Evolutionary conservation across 64 coral and sea anemone genomes (phyloP), one percentile per base, ranked within the genome.

Genomic region (Astreopora myriophthalma): DNA sequence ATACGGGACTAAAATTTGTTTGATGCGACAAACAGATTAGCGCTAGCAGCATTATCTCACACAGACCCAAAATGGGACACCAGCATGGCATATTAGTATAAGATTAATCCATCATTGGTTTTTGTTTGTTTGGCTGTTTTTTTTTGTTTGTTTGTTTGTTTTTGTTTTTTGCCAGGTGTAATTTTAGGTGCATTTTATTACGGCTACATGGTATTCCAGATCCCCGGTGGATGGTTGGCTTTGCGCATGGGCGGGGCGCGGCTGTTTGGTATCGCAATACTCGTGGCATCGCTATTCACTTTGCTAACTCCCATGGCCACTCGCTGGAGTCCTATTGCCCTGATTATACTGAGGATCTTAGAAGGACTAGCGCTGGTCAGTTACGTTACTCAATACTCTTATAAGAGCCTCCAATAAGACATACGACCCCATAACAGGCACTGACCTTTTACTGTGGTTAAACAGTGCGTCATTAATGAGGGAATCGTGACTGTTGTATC

Each of bases 191-290:
- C 95, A 22, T 96, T 96, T 55, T 96, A 96, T 44, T 94, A 93
- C 34, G 95, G 95, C 8, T 96, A 96, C 92, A 96, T 96, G 95
- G 84, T 96, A 2, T 96, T 96, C 81, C 95, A 96, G 87, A 89
- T 96, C 2, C 95, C 95, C 2, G 95, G 95, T 46, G 95, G 95
- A 16, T 61, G 88, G 42, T 22, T 96, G 14, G 91, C 95, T 3
- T 57, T 96, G 73, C 60, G 82, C n/a, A 8, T 96, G 2, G 91
- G 95, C 3, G 95, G 95, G 5, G 95, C 92, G 1, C 85, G 75
- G 34, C 27, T 96, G 32, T 96, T 96, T 86, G 95, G 95, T 12
- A 55, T 86, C 30, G 95, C 91, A 29, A 71, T 96, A 1, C 38
- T 74, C 38, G 68, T 86, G 10, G 95, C 95, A 1, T 96, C 91